These are phyloP conservation scores for Cephalotes varians DNA, from an alignment of 2,888 invertebrate genomes.

Conservation along the genomic window DNA sequence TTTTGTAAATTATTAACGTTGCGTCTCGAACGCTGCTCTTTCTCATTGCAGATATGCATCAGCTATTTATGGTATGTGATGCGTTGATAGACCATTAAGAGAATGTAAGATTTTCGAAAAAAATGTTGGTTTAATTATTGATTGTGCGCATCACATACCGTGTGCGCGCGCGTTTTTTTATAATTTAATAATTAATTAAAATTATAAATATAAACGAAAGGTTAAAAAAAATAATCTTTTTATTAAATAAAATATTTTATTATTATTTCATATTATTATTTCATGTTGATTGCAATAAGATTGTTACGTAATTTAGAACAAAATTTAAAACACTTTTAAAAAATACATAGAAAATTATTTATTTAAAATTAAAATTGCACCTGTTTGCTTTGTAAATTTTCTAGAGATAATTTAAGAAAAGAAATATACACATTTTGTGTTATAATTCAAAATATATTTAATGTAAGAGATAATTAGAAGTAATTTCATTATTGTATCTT, in stretches of 20 bases:
- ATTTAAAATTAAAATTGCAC: too few relatives aligned
- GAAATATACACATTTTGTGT: neutral
- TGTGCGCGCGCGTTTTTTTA: too few relatives aligned
- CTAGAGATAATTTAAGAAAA: too few relatives aligned
- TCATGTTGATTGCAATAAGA: neutral
- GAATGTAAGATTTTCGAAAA: neutral
- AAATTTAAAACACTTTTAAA: neutral
- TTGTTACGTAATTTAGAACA: neutral
- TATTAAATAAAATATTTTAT: neutral
- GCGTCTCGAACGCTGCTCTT: constrained; percentile 15
- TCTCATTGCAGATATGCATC: constrained; percentile 26
- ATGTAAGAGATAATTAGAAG: constrained; percentile 49
- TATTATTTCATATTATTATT: neutral
- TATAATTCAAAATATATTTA: neutral
- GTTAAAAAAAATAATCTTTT: neutral
- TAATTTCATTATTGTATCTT: constrained; percentile 61
- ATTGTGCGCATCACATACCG: neutral
- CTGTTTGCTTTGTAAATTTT: neutral
- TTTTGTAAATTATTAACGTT: constrained; percentile 43
- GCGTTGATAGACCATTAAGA: neutral
- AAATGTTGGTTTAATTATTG: neutral
- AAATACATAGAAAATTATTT: too few relatives aligned
- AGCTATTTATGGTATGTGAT: neutral
- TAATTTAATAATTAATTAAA: neutral
- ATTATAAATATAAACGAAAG: neutral